Evolutionary conservation across 2,797 vertebrate genomes (phyloP), one percentile per base, ranked within the genome.

Genomic region (Poeciliopsis presidionis): DNA sequence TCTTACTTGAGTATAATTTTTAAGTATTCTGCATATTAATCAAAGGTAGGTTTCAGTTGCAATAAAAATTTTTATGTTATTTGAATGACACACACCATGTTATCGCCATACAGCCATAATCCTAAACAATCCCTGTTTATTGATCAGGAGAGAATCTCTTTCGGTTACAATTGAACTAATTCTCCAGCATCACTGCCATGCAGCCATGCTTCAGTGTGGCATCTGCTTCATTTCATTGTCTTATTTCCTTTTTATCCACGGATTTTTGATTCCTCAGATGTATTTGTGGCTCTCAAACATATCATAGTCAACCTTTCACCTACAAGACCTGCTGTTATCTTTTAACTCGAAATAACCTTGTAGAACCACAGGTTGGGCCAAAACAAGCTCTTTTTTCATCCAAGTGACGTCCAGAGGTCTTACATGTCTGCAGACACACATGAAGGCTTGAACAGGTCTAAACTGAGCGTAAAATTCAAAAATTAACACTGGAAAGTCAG

Each of bases 111-210:
- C 28, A n/a, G 22, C 3, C 39, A 78, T 16, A 33, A 76, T 82
- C 57, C 74, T 79, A 49, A 71, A 61, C 53, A 55, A 75, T 79
- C 77, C 76, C 74, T 30, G 76, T 85, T 65, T 39, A 65, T 39
- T 77, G 72, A 78, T 55, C 51, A 74, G 47, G 57, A 33, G 53
- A 33, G 65, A 72, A 33, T 39, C 61, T 88, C 77, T 84, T 83
- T 84, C 89, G 79, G 88, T 91, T 93, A 90, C 74, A 87, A 81
- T 91, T 92, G 85, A 92, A 94, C 89, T 71, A 83, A 67, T 67
- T 33, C 79, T 76, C 75, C 61, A 25, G 81, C 79, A 85, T 46
- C 16, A 81, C 84, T 77, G 74, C 73, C 77, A 76, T 33, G 79
- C 76, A 73, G 67, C 76, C 70, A 67, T 73, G 72, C 81, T 76